phyloP scores from a whole-genome alignment of 1,140 invertebrate genomes.

The Sesamia nonagrioides region DNA sequence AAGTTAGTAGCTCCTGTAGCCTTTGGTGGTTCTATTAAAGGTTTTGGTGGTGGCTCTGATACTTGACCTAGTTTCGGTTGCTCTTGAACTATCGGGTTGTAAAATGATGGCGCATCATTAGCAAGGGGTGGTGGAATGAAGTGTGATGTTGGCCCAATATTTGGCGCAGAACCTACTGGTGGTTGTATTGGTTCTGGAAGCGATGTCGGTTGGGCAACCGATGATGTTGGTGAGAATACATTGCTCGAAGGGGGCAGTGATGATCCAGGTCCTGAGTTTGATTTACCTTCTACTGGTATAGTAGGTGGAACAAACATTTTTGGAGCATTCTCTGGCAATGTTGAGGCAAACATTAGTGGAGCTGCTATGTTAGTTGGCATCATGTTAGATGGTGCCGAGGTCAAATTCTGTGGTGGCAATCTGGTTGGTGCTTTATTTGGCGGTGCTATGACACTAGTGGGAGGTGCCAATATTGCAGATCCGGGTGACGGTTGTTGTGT shows the following conservation, averaged over 20 bases:
- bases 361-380: constrained; percentile 1
- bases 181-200: constrained; percentile 10
- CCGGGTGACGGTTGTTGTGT: not conserved
- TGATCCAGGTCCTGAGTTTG: not conserved
- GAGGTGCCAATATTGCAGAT: not conserved
- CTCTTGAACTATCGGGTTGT: not conserved
- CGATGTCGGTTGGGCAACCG: not conserved
- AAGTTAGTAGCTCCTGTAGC: constrained; percentile 70
- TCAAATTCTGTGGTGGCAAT: constrained; percentile 8
- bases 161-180: not conserved
- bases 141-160: not conserved
- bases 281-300: not conserved
- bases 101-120: not conserved
- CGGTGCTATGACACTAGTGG: not conserved
- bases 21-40: constrained; percentile 74
- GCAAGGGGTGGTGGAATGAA: constrained; percentile 6
- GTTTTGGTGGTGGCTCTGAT: constrained; percentile 59
- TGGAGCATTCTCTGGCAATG: not conserved
- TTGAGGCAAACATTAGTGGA: constrained; percentile 33
- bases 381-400: constrained; percentile 5
- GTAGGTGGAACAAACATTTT: constrained; percentile 24
- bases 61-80: not conserved
- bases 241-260: not conserved
- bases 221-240: constrained; percentile 13
- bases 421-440: constrained; percentile 2